Evolutionary conservation across 2,888 invertebrate species (phyloP), one percentile per base, ranked within the genome.

Genomic region (Petrolisthes cinctipes): DNA sequence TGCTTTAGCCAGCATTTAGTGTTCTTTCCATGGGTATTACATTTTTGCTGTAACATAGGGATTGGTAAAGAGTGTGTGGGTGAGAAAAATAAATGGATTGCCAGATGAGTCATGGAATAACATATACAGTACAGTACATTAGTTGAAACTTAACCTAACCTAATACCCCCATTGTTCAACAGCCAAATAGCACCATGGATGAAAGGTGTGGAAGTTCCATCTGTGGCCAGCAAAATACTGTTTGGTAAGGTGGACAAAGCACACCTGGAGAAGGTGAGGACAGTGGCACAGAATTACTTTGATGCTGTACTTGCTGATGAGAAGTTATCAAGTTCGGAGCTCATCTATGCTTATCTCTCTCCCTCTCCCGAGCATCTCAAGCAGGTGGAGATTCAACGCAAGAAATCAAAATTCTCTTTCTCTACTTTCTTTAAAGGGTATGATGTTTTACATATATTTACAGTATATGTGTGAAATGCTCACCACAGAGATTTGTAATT

Each of bases 331-430:
- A 96, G 97, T 93, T 96, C 97, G 92, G 97, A 98, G 93, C 96
- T 97, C 84, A 94, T 98, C 91, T 98, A 97, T 92, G 95, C 96
- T 90, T 98, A 98, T 93, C 94, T 98, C n/a, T 97, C 97, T 92
- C 97, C 97, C 4, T 97, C 97, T 92, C 97, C 97, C 0, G 97
- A 97, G 92, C 97, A 97, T 93, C 94, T 97, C 91, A 95, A 89
- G 79, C 88, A 89, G 78, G 84, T 79, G 71, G 85, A 80, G 61
- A 88, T 78, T 68, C 89, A 86, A 61, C 96, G 96, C 90, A 97
- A 97, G 93, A 97, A 97, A 93, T 95, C 96, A 11, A 95, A 96
- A 92, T 97, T 97, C 93, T 97, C 97, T 2, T 95, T 97, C 91
- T 95, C 96, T 5, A 97, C 96, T 0, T 94, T 97, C 89, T 97